These are phyloP conservation scores for Lasiommata megera DNA, from an alignment of 2,888 invertebrate species.

Conservation along the genomic window DNA sequence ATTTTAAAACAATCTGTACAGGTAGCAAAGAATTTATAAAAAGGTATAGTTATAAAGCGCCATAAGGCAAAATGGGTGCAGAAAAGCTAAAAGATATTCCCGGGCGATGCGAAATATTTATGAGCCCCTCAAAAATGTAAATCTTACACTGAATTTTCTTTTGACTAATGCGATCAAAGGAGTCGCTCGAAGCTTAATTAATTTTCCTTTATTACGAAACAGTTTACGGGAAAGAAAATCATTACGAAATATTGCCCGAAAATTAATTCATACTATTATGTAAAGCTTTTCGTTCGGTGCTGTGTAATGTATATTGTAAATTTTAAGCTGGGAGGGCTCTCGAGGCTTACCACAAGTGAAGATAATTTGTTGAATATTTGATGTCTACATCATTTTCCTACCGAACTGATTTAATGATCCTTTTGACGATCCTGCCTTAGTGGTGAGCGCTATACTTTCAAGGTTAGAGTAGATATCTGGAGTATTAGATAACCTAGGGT, in stretches of 20 bases:
- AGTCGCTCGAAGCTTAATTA: conserved; percentile 1
- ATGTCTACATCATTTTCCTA: background rate
- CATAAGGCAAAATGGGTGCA: background rate
- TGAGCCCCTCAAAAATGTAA: conserved; percentile 4
- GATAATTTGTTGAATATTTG: background rate
- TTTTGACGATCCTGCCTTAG: no score
- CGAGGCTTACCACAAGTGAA: background rate
- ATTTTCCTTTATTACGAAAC: conserved; percentile 3
- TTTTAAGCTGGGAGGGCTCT: background rate
- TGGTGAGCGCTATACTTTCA: no score
- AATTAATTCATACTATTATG: background rate
- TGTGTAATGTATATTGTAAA: background rate
- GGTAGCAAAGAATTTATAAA: no score
- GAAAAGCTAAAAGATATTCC: conserved; percentile 1
- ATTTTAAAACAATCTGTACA: no score
- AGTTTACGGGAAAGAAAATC: background rate
- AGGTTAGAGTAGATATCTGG: no score
- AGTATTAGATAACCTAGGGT: no score
- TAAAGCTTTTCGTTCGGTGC: background rate
- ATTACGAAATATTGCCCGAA: background rate
- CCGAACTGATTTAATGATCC: background rate
- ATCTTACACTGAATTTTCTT: conserved; percentile 6
- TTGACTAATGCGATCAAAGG: conserved; percentile 5
- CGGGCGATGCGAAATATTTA: conserved; percentile 2
- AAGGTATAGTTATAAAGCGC: background rate